These are phyloP conservation scores for Ibidorhyncha struthersii DNA, from an alignment of 2,113 vertebrate species.

Conservation along the genomic window DNA sequence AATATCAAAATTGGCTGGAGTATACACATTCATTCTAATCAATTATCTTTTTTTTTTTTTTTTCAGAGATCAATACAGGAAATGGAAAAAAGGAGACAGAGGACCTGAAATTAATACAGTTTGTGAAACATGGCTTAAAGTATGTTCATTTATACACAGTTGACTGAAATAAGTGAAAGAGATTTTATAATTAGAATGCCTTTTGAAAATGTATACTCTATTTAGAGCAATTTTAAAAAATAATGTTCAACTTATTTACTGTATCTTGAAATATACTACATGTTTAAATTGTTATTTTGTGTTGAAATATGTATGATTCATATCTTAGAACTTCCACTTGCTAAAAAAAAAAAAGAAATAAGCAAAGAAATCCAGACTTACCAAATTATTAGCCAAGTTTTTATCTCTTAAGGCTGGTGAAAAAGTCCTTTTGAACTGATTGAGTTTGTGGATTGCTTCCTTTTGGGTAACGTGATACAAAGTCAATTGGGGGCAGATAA, in stretches of 20 bases:
- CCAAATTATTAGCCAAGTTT: not conserved
- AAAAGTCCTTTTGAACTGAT: not conserved
- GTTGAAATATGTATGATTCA: not conserved
- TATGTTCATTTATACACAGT: not conserved
- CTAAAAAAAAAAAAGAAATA: not conserved
- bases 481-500: slow-evolving; percentile 1
- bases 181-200: slow-evolving; percentile 31
- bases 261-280: not conserved
- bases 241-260: not conserved
- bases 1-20: slow-evolving; percentile 58
- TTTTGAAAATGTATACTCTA: not conserved
- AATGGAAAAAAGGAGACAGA: slow-evolving; percentile 28
- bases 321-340: not conserved
- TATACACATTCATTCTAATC: slow-evolving; percentile 47
- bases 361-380: not conserved
- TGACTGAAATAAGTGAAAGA: slow-evolving; percentile 23
- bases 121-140: slow-evolving; percentile 49
- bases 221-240: not conserved
- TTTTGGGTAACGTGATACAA: not conserved
- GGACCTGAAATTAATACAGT: slow-evolving; percentile 44
- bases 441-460: not conserved
- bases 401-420: not conserved
- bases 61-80: slow-evolving; percentile 57
- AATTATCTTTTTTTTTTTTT: slow-evolving; percentile 20
- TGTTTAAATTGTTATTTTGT: not conserved